Evolutionary conservation across 1,140 invertebrate genomes (phyloP).

Genomic region (Ephestia elutella): DNA sequence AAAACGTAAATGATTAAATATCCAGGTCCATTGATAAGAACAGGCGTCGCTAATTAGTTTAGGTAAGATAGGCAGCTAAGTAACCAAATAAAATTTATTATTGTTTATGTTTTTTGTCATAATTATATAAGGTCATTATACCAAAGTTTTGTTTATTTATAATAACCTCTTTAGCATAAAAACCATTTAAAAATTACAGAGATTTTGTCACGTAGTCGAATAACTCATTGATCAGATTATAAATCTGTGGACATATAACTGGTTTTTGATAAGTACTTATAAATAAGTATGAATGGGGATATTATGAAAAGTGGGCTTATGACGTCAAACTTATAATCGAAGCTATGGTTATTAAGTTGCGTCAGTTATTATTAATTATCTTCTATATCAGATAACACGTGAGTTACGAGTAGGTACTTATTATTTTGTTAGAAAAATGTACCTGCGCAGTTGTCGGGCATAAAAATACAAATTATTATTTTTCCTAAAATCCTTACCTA

Average conservation of each 20-base stretch:
- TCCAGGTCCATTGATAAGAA: no score
- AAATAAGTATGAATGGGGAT: background rate
- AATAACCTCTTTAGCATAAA: background rate
- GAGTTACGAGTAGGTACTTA: background rate
- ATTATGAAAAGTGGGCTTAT: conserved; percentile 1
- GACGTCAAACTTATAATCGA: background rate
- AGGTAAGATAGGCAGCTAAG: no score
- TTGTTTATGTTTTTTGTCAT: background rate
- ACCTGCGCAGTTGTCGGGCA: no score
- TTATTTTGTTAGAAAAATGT: background rate
- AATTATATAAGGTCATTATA: background rate
- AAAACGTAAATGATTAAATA: no score
- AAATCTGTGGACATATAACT: background rate
- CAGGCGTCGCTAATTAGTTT: no score
- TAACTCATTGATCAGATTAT: conserved; percentile 3
- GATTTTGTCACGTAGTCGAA: background rate
- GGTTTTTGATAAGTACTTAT: background rate
- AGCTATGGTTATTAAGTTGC: background rate
- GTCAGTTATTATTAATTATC: background rate
- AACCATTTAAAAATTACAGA: background rate
- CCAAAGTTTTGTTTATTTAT: background rate
- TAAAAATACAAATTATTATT: no score
- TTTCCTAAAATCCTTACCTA: no score
- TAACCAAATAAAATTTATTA: no score
- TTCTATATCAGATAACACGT: background rate